Conservation (phyloP, 2,888 invertebrate genomes). For the Drosophila prostipennis region DNA sequence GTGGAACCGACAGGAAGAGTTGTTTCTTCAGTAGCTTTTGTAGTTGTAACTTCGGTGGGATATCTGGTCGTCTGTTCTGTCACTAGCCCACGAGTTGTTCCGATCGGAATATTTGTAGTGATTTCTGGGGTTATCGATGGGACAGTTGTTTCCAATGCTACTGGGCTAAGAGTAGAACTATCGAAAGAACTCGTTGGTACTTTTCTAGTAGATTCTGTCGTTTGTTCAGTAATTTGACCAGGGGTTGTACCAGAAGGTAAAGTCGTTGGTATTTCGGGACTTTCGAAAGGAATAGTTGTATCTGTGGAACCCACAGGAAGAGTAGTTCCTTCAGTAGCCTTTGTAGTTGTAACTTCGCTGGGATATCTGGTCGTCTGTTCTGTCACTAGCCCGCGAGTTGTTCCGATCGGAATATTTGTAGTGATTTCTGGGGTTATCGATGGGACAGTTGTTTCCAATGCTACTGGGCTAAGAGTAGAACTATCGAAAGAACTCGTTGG, state of each 20-base stretch:
- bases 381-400: background rate
- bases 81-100: background rate
- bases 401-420: background rate
- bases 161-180: background rate
- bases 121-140: background rate
- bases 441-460: background rate
- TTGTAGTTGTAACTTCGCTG: background rate
- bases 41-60: background rate
- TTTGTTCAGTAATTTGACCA: background rate
- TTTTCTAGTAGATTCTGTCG: background rate
- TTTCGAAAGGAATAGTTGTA: background rate
- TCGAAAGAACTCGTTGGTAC: background rate
- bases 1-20: too few species aligned
- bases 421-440: background rate
- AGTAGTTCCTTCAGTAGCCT: background rate
- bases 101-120: background rate
- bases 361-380: background rate
- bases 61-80: background rate
- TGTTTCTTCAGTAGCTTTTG: too few species aligned
- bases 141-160: background rate
- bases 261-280: background rate
- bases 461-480: background rate
- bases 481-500: background rate
- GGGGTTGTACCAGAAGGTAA: background rate
- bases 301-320: background rate